A percentile compares a stretch with the other conserved stretches of the same genome.
phyloP scores from a whole-genome alignment of 2,888 invertebrate species.

The Macrophya annulata region DNA sequence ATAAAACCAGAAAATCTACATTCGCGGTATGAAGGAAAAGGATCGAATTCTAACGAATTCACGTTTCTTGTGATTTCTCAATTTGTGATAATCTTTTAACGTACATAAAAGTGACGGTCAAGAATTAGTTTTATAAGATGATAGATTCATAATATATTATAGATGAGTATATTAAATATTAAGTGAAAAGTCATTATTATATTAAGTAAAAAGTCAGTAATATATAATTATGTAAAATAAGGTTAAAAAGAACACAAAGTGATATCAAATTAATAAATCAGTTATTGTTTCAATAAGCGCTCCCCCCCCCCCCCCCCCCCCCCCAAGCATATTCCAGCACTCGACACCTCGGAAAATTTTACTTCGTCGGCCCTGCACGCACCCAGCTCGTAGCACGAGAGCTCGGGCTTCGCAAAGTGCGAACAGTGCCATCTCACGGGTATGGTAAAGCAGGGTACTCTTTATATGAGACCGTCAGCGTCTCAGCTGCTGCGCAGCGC shows the following conservation, averaged over 20 bases:
- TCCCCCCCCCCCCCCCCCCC: conserved; percentile 14
- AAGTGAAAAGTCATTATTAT: not conserved
- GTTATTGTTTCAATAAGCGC: conserved; percentile 20
- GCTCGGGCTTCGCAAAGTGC: no score
- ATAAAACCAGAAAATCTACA: conserved; percentile 51
- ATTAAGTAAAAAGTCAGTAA: no score
- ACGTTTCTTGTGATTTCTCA: conserved; percentile 25
- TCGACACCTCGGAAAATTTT: conserved; percentile 29
- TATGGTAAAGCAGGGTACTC: no score
- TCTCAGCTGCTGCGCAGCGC: no score
- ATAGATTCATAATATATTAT: conserved; percentile 28
- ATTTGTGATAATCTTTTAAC: conserved; percentile 19
- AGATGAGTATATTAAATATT: not conserved
- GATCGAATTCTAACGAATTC: conserved; percentile 24
- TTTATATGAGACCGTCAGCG: no score
- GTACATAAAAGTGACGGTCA: conserved; percentile 23
- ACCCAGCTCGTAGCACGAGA: no score
- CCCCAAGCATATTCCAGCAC: conserved; percentile 2
- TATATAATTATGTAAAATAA: conserved; percentile 26
- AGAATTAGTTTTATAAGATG: conserved; percentile 30
- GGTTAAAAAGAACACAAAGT: conserved; percentile 24
- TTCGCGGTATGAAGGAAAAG: conserved; percentile 42
- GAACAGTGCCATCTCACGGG: no score
- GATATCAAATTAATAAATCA: conserved; percentile 20
- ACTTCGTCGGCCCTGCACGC: conserved; percentile 9